Conservation (phyloP, 2,888 invertebrate genomes). For the Hirtodrosophila confusa region DNA sequence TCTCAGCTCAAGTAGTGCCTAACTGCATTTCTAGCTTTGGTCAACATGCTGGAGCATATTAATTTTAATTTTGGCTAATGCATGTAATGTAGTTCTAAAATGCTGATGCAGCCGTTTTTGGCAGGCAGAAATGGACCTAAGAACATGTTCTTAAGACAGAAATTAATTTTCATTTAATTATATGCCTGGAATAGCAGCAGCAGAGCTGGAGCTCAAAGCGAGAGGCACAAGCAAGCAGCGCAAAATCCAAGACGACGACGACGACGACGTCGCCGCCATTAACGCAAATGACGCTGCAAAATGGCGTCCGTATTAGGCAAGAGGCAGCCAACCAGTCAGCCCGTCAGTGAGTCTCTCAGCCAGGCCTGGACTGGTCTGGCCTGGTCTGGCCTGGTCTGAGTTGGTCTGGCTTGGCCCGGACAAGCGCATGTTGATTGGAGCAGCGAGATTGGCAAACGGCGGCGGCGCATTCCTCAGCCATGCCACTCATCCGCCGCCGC, state of each 20-base stretch:
- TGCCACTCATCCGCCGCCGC: slow-evolving; percentile 33
- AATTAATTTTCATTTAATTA: slow-evolving; percentile 62
- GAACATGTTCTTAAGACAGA: not conserved
- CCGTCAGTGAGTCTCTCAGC: slow-evolving; percentile 32
- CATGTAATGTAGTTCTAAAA: no score
- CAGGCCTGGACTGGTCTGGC: slow-evolving; percentile 23
- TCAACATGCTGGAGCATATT: no score
- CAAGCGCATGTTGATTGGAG: slow-evolving; percentile 79
- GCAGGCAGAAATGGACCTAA: not conserved
- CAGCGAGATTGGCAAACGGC: slow-evolving; percentile 73
- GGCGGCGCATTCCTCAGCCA: slow-evolving; percentile 46
- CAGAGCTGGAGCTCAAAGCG: slow-evolving; percentile 15
- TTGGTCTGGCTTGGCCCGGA: slow-evolving; percentile 33
- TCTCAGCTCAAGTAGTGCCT: no score
- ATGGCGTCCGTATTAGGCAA: slow-evolving; percentile 75
- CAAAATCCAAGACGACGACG: slow-evolving; percentile 33
- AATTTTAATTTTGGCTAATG: no score
- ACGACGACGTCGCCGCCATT: slow-evolving; percentile 67
- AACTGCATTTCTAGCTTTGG: no score
- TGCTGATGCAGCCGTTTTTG: no score
- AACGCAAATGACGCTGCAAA: slow-evolving; percentile 78
- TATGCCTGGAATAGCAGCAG: slow-evolving; percentile 19
- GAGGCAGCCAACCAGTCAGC: slow-evolving; percentile 47
- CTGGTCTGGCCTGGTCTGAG: slow-evolving; percentile 20
- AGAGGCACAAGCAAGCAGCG: slow-evolving; percentile 37